A percentile compares a stretch with the other conserved stretches of the same genome.
Evolutionary conservation across 2,888 invertebrate species (phyloP).

Genomic region (Tetragnatha montana): DNA sequence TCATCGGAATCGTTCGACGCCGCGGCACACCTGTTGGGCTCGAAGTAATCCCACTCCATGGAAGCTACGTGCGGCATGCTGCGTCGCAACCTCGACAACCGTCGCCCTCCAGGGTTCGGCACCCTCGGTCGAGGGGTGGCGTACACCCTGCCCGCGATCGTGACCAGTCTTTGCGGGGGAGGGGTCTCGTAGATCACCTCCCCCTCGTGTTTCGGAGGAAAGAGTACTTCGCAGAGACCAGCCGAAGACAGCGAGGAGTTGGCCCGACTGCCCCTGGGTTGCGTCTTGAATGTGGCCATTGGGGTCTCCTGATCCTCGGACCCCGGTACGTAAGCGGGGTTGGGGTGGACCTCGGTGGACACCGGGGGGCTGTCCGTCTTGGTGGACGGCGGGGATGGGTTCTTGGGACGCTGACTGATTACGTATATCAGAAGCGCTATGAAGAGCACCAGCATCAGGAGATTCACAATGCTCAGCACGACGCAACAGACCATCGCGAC

Average conservation of each 20-base stretch:
- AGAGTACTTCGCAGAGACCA: constrained; percentile 52
- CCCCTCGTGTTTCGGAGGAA: constrained; percentile 23
- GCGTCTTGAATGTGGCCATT: constrained; percentile 20
- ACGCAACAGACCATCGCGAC: constrained; percentile 41
- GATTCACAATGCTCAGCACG: constrained; percentile 34
- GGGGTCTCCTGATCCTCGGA: constrained; percentile 17
- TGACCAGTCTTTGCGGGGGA: constrained; percentile 23
- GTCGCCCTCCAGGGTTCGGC: not conserved
- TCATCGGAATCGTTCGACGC: not conserved
- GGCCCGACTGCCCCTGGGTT: not conserved
- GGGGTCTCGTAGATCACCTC: constrained; percentile 42
- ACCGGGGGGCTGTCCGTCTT: constrained; percentile 1
- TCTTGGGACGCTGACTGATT: not conserved
- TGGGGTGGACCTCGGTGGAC: not conserved
- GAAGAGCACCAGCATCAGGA: constrained; percentile 35
- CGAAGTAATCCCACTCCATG: constrained; percentile 56
- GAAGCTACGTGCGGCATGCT: constrained; percentile 11
- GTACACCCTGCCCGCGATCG: constrained; percentile 43
- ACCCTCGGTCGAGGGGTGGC: constrained; percentile 5
- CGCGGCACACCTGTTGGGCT: constrained; percentile 12
- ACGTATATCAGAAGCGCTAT: constrained; percentile 29
- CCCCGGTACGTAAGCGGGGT: not conserved
- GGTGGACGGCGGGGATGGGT: not conserved
- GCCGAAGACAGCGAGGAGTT: constrained; percentile 39
- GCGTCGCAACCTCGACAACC: not conserved